Percentiles rank a stretch among this genome's conserved stretches.
phyloP scores from a whole-genome alignment of 2,113 vertebrate species.

The Rhipidura dahli region DNA sequence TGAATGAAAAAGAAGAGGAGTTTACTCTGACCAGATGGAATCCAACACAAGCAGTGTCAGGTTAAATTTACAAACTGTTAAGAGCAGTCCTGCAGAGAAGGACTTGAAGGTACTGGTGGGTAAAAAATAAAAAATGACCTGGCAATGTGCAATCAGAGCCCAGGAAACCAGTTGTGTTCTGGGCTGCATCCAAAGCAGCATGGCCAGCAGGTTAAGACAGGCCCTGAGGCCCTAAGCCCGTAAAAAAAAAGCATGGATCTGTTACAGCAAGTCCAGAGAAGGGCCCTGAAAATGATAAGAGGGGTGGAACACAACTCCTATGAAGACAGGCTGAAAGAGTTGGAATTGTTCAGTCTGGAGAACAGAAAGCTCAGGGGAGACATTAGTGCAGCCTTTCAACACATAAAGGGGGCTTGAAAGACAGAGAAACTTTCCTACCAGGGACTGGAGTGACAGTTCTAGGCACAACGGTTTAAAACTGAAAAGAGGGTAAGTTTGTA shows the following conservation, averaged over 20 bases:
- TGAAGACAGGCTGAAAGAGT: background rate
- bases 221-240: background rate
- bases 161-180: rapidly evolving
- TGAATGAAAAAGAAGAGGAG: background rate
- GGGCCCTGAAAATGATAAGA: background rate
- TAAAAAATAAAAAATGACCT: background rate
- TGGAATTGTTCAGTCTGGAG: background rate
- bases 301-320: rapidly evolving
- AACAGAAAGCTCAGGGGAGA: background rate
- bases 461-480: background rate
- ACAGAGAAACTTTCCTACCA: background rate
- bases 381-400: background rate
- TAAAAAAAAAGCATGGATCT: background rate
- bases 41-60: background rate
- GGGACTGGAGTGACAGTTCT: background rate
- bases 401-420: background rate
- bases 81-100: background rate
- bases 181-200: background rate
- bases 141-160: rapidly evolving
- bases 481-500: background rate
- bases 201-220: background rate
- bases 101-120: background rate
- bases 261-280: background rate
- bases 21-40: background rate
- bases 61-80: background rate